Conservation (phyloP, 2,888 invertebrate species). For the Didymodactylos carnosus region DNA sequence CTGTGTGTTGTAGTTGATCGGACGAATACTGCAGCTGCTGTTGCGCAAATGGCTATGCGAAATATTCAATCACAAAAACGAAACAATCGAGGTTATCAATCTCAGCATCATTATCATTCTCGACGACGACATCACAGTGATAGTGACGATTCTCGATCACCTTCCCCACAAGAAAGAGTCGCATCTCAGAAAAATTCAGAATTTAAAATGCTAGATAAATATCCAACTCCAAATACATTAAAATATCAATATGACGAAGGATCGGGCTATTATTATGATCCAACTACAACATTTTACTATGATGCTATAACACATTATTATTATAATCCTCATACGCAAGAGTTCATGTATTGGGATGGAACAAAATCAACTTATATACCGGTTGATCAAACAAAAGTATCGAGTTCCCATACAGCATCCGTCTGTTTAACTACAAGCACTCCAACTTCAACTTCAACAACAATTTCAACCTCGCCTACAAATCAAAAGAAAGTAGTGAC, state of each 20-base stretch:
- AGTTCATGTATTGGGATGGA: constrained; percentile 83
- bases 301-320: constrained; percentile 85
- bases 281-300: constrained; percentile 75
- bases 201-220: not conserved
- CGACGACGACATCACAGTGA: constrained; percentile 20
- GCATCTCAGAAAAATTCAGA: not conserved
- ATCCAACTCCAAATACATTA: constrained; percentile 54
- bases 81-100: constrained; percentile 16
- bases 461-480: not conserved
- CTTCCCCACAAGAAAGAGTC: not conserved
- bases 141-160: constrained; percentile 15
- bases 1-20: not conserved
- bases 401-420: too few relatives aligned
- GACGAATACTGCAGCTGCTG: constrained; percentile 2
- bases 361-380: constrained; percentile 32
- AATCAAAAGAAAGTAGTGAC: too few relatives aligned
- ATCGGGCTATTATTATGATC: constrained; percentile 87
- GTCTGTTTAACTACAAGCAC: too few relatives aligned
- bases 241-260: constrained; percentile 79
- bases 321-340: constrained; percentile 68
- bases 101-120: too few relatives aligned
- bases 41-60: not conserved
- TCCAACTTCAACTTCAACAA: not conserved
- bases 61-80: constrained; percentile 17
- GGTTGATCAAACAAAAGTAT: constrained; percentile 7